Base-by-base conservation (phyloP, 2,797 vertebrate species). In the Oryzias dopingdopingensis region DNA sequence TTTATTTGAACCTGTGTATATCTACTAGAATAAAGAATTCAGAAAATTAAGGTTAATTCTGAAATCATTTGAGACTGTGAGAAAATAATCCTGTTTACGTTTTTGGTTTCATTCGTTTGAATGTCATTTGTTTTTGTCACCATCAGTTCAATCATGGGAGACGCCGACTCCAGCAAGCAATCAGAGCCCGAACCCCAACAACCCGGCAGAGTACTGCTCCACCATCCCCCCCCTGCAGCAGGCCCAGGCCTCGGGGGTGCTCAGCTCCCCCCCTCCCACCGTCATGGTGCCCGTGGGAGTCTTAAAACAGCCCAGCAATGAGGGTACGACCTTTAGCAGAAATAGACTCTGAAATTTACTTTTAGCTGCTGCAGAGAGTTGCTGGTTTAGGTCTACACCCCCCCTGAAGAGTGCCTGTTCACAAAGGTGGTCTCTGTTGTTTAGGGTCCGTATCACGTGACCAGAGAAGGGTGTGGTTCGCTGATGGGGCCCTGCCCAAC, bases 281-380 rank as follows among this genome's bases (percentile, higher is more conserved):
- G 97, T 99, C 84, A 98, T 99, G 97, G 97, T 99, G 70, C 97
- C 97, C 5, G 97, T 99, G 85, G 96, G 96, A 77, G 96, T 98
- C 84, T 90, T 98, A 67, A 98, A 97, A 85, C 95, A 95, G 78
- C 87, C 95, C 56, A 94, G 94, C 89, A 90, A 92, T 61, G 97
- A 98, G 91, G 95, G 97, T 98, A 88, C 66, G 22, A 57, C 53
- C 72, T 71, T 71, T 48, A 63, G 4, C 6, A 7, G 18, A 51
- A 64, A 67, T 56, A 62, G 47, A 44, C 55, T n/a, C 7, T n/a
- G 13, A 37, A 1, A 26, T 52, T 45, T 13, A 42, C 14, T 16
- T 72, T 80, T 5, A 23, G 13, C 5, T n/a, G 2, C 8, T 32
- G 51, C 17, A 20, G 32, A 49, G 20, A 43, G 42, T 42, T 18